A percentile compares a stretch with the other conserved stretches of the same genome.
These are phyloP conservation scores for Amphipyra berbera DNA, from an alignment of 2,888 invertebrate genomes.

Conservation along the genomic window DNA sequence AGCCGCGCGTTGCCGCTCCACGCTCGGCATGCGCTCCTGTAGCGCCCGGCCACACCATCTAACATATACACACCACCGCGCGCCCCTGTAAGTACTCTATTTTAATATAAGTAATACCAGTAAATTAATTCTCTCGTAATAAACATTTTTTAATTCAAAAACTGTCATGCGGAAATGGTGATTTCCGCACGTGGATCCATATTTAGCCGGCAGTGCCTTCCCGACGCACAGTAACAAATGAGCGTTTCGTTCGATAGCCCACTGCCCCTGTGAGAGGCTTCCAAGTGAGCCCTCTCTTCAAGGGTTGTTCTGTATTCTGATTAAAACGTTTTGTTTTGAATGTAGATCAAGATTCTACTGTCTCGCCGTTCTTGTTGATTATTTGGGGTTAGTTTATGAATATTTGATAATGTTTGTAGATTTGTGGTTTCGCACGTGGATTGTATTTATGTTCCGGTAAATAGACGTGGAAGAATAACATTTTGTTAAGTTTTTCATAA, in stretches of 20 bases:
- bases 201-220: conserved; percentile 73
- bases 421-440: conserved; percentile 48
- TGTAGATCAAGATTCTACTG: conserved; percentile 51
- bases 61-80: conserved; percentile 77
- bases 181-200: conserved; percentile 85
- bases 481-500: conserved; percentile 1
- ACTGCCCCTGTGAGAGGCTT: conserved; percentile 88
- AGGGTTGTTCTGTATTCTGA: conserved; percentile 80
- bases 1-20: conserved; percentile 82
- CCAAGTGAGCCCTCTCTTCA: conserved; percentile 72
- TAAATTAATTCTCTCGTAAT: conserved; percentile 6
- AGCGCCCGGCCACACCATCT: conserved; percentile 66
- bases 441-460: conserved; percentile 36
- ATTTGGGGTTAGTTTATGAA: conserved; percentile 51
- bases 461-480: conserved; percentile 12
- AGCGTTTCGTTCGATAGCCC: conserved; percentile 88
- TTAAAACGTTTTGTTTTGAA: conserved; percentile 62
- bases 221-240: conserved; percentile 84
- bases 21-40: conserved; percentile 79
- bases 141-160: conserved; percentile 67
- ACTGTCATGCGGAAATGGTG: conserved; percentile 63
- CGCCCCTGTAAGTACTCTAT: conserved; percentile 85
- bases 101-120: conserved; percentile 14
- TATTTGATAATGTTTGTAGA: conserved; percentile 46
- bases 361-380: conserved; percentile 44